These are phyloP conservation scores for Dromaius novaehollandiae DNA, from an alignment of 2,113 vertebrate genomes.

Conservation along the genomic window DNA sequence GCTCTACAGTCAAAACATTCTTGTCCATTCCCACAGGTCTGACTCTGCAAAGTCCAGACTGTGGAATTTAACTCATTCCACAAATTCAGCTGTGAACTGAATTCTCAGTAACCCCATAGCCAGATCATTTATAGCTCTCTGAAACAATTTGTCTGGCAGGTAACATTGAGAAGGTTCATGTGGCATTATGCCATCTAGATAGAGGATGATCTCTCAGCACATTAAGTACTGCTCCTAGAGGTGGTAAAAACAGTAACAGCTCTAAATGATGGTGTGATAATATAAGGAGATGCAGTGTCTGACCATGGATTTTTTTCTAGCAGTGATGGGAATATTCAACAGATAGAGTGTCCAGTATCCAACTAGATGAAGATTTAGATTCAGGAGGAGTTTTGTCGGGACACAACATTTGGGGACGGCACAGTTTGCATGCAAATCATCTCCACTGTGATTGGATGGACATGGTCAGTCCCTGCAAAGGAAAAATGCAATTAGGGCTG, in stretches of 20 bases:
- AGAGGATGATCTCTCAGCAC: not conserved
- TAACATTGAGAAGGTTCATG: not conserved
- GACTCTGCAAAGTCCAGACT: constrained; percentile 8
- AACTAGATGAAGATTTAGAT: not conserved
- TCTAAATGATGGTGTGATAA: not conserved
- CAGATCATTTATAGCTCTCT: not conserved
- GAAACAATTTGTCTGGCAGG: not conserved
- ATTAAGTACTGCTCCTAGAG: not conserved
- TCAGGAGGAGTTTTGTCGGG: not conserved
- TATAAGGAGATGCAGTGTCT: not conserved
- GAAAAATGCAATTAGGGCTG: not conserved
- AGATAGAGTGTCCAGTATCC: not conserved
- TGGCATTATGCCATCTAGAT: not conserved
- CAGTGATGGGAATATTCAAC: not conserved
- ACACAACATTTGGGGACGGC: not conserved
- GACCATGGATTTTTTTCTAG: not conserved
- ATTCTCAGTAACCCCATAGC: constrained; percentile 12
- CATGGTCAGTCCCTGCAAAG: not conserved
- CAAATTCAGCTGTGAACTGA: not conserved
- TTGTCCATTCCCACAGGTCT: not conserved
- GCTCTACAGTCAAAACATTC: not conserved
- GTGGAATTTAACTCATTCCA: constrained; percentile 1
- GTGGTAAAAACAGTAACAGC: not conserved
- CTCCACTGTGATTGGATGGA: not conserved
- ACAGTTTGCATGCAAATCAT: not conserved